Conservation (phyloP, 2,113 vertebrate genomes). For the Rhinoptilus africanus region DNA sequence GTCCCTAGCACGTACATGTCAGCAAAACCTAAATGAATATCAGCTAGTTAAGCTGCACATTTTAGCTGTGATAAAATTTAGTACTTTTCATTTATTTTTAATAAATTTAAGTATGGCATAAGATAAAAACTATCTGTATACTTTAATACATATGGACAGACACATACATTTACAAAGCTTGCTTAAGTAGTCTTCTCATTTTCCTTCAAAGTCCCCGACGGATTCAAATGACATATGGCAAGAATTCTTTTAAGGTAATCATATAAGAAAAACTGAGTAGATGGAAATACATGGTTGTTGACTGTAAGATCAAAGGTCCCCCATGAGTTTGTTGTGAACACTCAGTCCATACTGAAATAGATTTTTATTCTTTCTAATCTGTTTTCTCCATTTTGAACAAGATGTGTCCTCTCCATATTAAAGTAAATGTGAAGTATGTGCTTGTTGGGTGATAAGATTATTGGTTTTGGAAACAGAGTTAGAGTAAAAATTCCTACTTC, state of each 20-base stretch:
- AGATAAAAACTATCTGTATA: background rate
- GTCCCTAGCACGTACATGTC: background rate
- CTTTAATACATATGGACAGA: slow-evolving; percentile 40
- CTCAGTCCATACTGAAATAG: background rate
- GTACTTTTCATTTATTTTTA: slow-evolving; percentile 27
- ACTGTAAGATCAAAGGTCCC: slow-evolving; percentile 3
- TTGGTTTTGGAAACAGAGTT: background rate
- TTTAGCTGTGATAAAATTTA: slow-evolving; percentile 9
- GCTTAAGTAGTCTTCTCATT: slow-evolving; percentile 30
- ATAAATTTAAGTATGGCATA: slow-evolving; percentile 1
- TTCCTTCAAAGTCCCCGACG: background rate
- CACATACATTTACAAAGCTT: slow-evolving; percentile 37
- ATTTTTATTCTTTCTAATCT: background rate
- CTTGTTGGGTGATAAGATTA: background rate
- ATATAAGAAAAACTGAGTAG: slow-evolving; percentile 14
- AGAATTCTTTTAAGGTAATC: slow-evolving; percentile 32
- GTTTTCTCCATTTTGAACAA: background rate
- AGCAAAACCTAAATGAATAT: background rate
- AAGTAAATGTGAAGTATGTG: background rate
- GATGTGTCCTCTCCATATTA: background rate
- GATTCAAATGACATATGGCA: slow-evolving; percentile 22
- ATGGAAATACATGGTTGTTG: background rate
- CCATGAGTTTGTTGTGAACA: background rate
- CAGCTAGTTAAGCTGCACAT: background rate
- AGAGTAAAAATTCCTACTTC: background rate